These are phyloP conservation scores for Antitype chi DNA, from an alignment of 2,888 invertebrate species.

Conservation along the genomic window DNA sequence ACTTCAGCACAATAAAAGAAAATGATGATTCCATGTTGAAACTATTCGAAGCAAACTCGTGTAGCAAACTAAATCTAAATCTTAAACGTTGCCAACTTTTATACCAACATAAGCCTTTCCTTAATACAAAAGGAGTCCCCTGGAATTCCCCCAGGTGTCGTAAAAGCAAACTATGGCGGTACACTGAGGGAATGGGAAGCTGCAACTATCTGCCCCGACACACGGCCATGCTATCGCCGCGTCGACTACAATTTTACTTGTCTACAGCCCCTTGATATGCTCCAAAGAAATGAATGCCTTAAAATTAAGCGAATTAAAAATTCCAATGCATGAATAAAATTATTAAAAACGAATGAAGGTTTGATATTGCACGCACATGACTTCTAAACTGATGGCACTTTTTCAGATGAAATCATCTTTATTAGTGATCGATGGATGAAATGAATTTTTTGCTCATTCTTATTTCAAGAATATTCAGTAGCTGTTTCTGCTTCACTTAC, in stretches of 20 bases:
- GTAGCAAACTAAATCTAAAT: conserved; percentile 36
- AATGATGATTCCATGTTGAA: conserved; percentile 22
- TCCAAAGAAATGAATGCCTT: background rate
- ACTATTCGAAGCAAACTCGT: conserved; percentile 1
- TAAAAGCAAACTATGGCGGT: conserved; percentile 48
- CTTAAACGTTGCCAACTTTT: conserved; percentile 44
- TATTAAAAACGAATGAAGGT: background rate
- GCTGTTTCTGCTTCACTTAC: background rate
- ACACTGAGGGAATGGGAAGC: conserved; percentile 18
- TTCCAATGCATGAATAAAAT: background rate
- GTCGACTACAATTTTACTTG: background rate
- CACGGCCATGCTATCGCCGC: background rate
- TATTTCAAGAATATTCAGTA: background rate
- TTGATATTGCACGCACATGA: background rate
- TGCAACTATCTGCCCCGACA: conserved; percentile 32
- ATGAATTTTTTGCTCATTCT: background rate
- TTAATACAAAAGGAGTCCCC: conserved; percentile 47
- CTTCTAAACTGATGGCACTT: background rate
- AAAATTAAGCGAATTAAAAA: no score
- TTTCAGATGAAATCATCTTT: background rate
- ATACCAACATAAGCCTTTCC: conserved; percentile 36
- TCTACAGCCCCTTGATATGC: background rate
- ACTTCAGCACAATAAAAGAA: conserved; percentile 7
- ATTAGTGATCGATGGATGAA: no score
- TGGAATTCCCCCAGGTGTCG: conserved; percentile 28